A percentile compares a stretch with the other conserved stretches of the same genome.
Conservation (phyloP, 2,888 invertebrate species). For the Caenorhabditis zanzibari region DNA sequence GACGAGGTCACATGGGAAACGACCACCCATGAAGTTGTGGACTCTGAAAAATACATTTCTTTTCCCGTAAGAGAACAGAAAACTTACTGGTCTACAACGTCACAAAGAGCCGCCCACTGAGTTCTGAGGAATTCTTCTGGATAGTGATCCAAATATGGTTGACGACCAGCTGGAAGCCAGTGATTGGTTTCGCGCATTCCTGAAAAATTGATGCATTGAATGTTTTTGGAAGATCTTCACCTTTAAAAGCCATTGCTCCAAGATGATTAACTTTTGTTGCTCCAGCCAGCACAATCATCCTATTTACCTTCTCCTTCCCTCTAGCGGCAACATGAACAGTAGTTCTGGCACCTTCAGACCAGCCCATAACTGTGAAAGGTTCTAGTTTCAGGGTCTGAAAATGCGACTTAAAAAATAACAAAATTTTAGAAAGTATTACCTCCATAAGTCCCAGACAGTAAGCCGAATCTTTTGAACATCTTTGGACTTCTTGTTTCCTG, state of each 20-base stretch:
- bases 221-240: conserved; percentile 34
- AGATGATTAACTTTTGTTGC: conserved; percentile 80
- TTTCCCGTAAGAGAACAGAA: no score
- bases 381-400: conserved; percentile 67
- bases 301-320: conserved; percentile 74
- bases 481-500: conserved; percentile 79
- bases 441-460: conserved; percentile 82
- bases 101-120: conserved; percentile 83
- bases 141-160: conserved; percentile 80
- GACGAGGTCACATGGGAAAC: conserved; percentile 79
- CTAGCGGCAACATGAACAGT: conserved; percentile 81
- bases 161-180: conserved; percentile 79
- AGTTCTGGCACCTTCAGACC: conserved; percentile 80
- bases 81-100: conserved; percentile 80
- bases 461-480: conserved; percentile 80
- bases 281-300: conserved; percentile 79
- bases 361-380: conserved; percentile 76
- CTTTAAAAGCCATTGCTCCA: conserved; percentile 82
- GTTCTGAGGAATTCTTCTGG: conserved; percentile 76
- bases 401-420: background rate
- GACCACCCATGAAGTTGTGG: conserved; percentile 80
- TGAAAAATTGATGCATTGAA: conserved; percentile 6
- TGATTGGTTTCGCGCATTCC: conserved; percentile 83
- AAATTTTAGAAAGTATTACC: conserved; percentile 40
- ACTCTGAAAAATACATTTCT: conserved; percentile 71